Conservation (phyloP, 2,888 invertebrate species). For the Drosophila dives region DNA sequence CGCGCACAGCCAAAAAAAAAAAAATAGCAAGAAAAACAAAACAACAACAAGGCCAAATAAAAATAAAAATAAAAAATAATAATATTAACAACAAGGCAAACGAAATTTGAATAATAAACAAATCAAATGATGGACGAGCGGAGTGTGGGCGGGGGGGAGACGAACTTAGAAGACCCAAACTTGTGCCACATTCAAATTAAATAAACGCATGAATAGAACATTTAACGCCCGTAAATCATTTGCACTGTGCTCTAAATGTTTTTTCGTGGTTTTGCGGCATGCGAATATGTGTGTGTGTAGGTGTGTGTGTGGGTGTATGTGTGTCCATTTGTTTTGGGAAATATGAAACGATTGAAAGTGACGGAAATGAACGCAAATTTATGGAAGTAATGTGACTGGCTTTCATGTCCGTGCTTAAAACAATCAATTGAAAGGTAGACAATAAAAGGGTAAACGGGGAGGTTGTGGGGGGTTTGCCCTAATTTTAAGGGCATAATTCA, state of each 20-base stretch:
- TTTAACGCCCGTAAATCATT: constrained; percentile 77
- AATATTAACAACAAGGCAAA: constrained; percentile 39
- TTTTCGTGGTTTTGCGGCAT: constrained; percentile 48
- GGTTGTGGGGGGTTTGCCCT: not conserved
- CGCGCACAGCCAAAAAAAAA: constrained; percentile 17
- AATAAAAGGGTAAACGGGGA: not conserved
- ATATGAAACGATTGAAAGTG: constrained; percentile 65
- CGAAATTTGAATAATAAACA: constrained; percentile 79
- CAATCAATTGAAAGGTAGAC: constrained; percentile 45
- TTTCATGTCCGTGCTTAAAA: constrained; percentile 50
- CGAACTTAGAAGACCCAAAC: constrained; percentile 60
- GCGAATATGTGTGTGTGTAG: not conserved
- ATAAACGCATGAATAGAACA: constrained; percentile 80
- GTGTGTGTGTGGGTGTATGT: not conserved
- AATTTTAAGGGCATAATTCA: constrained; percentile 67
- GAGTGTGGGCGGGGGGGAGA: not conserved
- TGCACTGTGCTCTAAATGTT: constrained; percentile 67
- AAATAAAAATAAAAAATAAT: constrained; percentile 30
- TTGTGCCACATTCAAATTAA: constrained; percentile 59
- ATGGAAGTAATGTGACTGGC: constrained; percentile 72
- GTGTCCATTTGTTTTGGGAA: constrained; percentile 21
- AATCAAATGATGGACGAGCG: constrained; percentile 64
- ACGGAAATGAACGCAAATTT: constrained; percentile 77
- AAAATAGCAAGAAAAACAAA: constrained; percentile 15
- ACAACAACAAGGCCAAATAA: constrained; percentile 24